Evolutionary conservation across 2,888 invertebrate genomes (phyloP).

Genomic region (Drosophila subsilvestris): DNA sequence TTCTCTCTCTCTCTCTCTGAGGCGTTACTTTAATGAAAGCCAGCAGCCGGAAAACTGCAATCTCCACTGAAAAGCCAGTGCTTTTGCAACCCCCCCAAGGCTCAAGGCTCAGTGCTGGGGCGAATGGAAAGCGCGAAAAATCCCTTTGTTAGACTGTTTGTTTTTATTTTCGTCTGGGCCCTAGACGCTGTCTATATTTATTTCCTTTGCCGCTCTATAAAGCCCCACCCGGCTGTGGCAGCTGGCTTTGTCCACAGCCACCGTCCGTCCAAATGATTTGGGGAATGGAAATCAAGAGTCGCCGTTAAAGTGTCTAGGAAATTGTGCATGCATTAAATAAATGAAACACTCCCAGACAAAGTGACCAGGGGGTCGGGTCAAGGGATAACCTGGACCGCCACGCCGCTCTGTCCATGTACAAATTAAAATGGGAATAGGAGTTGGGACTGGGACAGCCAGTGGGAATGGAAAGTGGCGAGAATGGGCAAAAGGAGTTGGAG

Average conservation of each 20-base stretch:
- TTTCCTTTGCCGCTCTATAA: slow-evolving; percentile 54
- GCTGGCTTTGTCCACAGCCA: slow-evolving; percentile 52
- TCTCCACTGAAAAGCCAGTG: slow-evolving; percentile 49
- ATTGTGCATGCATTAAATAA: slow-evolving; percentile 79
- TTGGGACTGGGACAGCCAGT: slow-evolving; percentile 2
- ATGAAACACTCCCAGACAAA: slow-evolving; percentile 69
- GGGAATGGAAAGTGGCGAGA: neutral
- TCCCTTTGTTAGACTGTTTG: slow-evolving; percentile 73
- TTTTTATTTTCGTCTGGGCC: slow-evolving; percentile 72
- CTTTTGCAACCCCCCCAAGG: slow-evolving; percentile 8
- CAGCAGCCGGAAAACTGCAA: slow-evolving; percentile 73
- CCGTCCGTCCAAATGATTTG: slow-evolving; percentile 27
- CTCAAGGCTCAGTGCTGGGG: slow-evolving; percentile 5
- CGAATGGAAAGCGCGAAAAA: slow-evolving; percentile 65
- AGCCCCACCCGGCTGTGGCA: slow-evolving; percentile 26
- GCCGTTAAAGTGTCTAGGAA: slow-evolving; percentile 78
- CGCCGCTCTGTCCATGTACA: slow-evolving; percentile 21
- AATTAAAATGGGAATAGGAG: slow-evolving; percentile 31
- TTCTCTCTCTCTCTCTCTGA: slow-evolving; percentile 5
- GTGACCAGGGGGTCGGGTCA: slow-evolving; percentile 39
- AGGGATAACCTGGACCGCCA: slow-evolving; percentile 5
- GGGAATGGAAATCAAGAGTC: slow-evolving; percentile 70
- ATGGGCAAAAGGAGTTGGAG: too few relatives aligned
- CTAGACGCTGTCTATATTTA: slow-evolving; percentile 64
- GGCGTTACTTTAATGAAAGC: slow-evolving; percentile 61